Evolutionary conservation across 1,140 invertebrate species (phyloP).

Genomic region (Lanistes nyassanus): DNA sequence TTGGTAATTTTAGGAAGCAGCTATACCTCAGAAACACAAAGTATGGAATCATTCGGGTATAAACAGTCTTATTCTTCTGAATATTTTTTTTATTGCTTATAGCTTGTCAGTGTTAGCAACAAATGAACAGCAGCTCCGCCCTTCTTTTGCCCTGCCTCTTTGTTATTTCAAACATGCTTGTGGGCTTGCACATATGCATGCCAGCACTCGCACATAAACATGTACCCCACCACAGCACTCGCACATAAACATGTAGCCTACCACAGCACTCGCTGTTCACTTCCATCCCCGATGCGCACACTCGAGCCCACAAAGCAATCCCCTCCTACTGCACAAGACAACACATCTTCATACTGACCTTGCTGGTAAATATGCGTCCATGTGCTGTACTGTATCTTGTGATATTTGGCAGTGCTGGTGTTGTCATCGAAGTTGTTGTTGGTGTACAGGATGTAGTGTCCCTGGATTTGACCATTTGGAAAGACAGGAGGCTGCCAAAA

Average conservation of each 20-base stretch:
- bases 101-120: too few relatives aligned
- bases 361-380: slow-evolving; percentile 23
- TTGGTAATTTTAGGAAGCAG: too few relatives aligned
- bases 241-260: neutral
- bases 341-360: slow-evolving; percentile 9
- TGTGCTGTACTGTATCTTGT: neutral
- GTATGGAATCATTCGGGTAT: too few relatives aligned
- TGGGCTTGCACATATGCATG: neutral
- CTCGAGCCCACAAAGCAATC: neutral
- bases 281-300: too few relatives aligned
- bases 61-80: too few relatives aligned
- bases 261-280: too few relatives aligned
- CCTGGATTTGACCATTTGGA: slow-evolving; percentile 38
- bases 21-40: too few relatives aligned
- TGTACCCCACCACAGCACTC: neutral
- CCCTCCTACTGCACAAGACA: neutral
- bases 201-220: neutral
- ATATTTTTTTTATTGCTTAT: too few relatives aligned
- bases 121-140: too few relatives aligned
- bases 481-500: slow-evolving; percentile 35
- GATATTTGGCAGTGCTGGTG: neutral
- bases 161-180: neutral
- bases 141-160: too few relatives aligned
- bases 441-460: slow-evolving; percentile 24
- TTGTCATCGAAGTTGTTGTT: neutral